Conservation (phyloP, 2,797 vertebrate genomes). For the Cheirogaleus major region DNA sequence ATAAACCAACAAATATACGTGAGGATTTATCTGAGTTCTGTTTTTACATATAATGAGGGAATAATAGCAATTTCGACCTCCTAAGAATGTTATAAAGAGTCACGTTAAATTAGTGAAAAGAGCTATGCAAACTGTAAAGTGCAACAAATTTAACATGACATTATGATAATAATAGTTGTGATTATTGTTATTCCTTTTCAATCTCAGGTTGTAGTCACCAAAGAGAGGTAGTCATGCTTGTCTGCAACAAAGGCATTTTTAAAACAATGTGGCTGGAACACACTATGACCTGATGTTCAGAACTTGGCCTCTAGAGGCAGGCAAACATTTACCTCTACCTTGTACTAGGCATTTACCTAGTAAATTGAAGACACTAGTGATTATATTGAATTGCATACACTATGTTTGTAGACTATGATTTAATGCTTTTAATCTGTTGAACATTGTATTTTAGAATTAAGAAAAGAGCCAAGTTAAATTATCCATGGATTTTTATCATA, state of each 20-base stretch:
- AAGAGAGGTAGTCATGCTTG: background rate
- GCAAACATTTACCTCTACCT: background rate
- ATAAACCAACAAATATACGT: background rate
- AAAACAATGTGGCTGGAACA: background rate
- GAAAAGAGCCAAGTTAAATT: background rate
- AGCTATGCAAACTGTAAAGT: background rate
- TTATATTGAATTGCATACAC: background rate
- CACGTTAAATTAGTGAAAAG: background rate
- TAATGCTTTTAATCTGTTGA: background rate
- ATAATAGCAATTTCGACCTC: background rate
- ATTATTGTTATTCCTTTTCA: background rate
- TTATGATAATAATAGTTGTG: background rate
- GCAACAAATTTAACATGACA: background rate
- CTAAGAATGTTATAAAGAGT: background rate
- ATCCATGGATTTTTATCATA: background rate
- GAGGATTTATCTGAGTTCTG: background rate
- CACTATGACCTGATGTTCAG: background rate
- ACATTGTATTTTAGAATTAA: background rate
- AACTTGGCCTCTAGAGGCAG: background rate
- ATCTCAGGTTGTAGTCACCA: background rate
- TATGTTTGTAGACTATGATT: background rate
- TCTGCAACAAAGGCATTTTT: background rate
- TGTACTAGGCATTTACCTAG: background rate
- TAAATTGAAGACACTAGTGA: background rate
- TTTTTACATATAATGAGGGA: background rate